phyloP scores from a whole-genome alignment of 2,113 vertebrate genomes.

The Spea bombifrons region DNA sequence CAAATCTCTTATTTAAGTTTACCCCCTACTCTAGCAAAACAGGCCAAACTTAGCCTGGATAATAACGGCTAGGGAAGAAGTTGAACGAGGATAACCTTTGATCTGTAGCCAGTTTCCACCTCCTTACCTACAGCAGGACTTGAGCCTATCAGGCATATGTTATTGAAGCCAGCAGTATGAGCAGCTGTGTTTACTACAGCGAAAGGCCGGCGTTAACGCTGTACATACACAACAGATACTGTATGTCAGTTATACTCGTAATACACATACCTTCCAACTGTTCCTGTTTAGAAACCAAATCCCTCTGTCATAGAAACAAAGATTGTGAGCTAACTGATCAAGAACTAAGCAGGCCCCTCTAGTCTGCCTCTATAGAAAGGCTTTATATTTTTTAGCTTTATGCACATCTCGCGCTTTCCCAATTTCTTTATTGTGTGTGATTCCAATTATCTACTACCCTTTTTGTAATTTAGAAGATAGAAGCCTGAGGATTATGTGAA shows the following conservation, averaged over 20 bases:
- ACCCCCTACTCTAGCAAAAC: slow-evolving; percentile 48
- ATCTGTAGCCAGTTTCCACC: slow-evolving; percentile 68
- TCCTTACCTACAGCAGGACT: slow-evolving; percentile 63
- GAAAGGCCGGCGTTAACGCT: background rate
- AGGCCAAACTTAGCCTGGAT: slow-evolving; percentile 63
- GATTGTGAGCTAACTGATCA: no score
- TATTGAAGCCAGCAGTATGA: slow-evolving; percentile 42
- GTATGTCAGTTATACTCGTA: background rate
- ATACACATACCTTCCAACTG: no score
- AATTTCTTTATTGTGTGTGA: no score
- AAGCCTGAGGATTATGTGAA: no score
- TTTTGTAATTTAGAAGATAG: no score
- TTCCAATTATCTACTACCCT: no score
- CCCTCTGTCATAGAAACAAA: no score
- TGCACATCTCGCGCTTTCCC: no score
- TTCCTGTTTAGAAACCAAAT: no score
- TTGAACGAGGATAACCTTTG: slow-evolving; percentile 66
- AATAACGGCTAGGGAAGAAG: slow-evolving; percentile 63
- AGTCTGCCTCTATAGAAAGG: no score
- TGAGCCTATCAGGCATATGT: slow-evolving; percentile 57
- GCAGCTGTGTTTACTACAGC: background rate
- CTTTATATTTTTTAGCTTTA: no score
- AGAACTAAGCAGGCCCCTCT: no score
- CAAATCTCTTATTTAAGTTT: slow-evolving; percentile 58
- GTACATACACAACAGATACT: background rate